These are phyloP conservation scores for Oncopodura yosiiana DNA, from an alignment of 1,140 invertebrate species.

Conservation along the genomic window DNA sequence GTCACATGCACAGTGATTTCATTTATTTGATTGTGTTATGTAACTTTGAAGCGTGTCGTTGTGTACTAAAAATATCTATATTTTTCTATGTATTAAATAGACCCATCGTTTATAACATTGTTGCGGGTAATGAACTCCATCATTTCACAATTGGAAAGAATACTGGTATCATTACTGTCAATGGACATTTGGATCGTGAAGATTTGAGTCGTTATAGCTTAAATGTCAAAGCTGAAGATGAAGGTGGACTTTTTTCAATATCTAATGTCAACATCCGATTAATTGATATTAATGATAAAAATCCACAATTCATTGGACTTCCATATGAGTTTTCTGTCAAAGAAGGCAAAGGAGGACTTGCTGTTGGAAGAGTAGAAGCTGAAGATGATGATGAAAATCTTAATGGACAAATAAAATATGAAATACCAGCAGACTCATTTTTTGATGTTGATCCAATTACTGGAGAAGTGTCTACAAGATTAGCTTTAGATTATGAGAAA, in stretches of 20 bases:
- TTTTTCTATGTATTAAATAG: too few relatives aligned
- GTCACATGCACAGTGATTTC: too few relatives aligned
- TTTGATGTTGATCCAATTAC: constrained; percentile 66
- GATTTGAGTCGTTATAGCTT: constrained; percentile 62
- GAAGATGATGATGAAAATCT: constrained; percentile 66
- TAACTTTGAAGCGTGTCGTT: too few relatives aligned
- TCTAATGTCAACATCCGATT: constrained; percentile 77
- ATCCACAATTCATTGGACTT: constrained; percentile 39
- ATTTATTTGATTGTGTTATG: too few relatives aligned
- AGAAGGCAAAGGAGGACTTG: constrained; percentile 59
- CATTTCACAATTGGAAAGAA: constrained; percentile 74
- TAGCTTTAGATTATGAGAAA: constrained; percentile 71
- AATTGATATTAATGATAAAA: constrained; percentile 79
- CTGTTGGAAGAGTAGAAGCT: constrained; percentile 69
- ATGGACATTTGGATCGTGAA: constrained; percentile 72
- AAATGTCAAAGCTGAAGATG: constrained; percentile 66
- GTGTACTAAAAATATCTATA: too few relatives aligned
- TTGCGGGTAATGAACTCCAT: constrained; percentile 70
- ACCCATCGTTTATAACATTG: constrained; percentile 69
- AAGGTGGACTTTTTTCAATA: constrained; percentile 65
- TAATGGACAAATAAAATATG: constrained; percentile 51
- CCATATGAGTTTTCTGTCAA: constrained; percentile 63
- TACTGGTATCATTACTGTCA: constrained; percentile 70
- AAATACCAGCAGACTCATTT: constrained; percentile 62
- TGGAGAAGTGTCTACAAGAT: constrained; percentile 64